Percentiles rank a stretch among this genome's conserved stretches.
Evolutionary conservation across 1,140 invertebrate genomes (phyloP).

Genomic region (Triops cancriformis): DNA sequence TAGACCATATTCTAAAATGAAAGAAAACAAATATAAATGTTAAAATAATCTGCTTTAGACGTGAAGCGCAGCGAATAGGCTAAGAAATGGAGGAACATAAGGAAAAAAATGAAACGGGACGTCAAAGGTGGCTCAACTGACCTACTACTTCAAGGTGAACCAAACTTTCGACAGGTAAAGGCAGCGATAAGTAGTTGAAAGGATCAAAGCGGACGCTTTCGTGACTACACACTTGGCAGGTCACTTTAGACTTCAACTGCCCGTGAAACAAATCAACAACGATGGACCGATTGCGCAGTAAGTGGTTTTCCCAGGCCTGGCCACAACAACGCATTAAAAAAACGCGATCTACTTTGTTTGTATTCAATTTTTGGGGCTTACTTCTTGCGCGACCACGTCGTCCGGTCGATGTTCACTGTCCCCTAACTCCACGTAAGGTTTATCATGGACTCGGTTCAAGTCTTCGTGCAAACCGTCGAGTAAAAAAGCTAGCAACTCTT

Average conservation of each 20-base stretch:
- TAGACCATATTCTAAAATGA: too few relatives aligned
- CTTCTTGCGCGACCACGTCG: slow-evolving; percentile 60
- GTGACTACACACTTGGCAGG: slow-evolving; percentile 65
- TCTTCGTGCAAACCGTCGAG: slow-evolving; percentile 84
- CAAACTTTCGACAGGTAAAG: slow-evolving; percentile 70
- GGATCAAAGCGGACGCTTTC: slow-evolving; percentile 80
- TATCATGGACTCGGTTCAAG: slow-evolving; percentile 61
- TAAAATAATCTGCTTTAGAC: too few relatives aligned
- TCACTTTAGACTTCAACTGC: slow-evolving; percentile 73
- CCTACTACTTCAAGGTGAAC: slow-evolving; percentile 62
- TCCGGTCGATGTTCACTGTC: slow-evolving; percentile 69
- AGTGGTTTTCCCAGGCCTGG: slow-evolving; percentile 71
- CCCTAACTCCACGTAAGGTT: slow-evolving; percentile 62
- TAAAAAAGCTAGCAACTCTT: slow-evolving; percentile 78
- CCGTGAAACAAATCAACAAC: slow-evolving; percentile 85
- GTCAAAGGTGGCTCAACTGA: slow-evolving; percentile 38
- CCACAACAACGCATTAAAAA: slow-evolving; percentile 21
- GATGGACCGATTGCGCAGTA: slow-evolving; percentile 67
- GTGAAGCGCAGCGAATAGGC: neutral
- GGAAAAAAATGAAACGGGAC: slow-evolving; percentile 26
- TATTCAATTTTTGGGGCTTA: slow-evolving; percentile 30
- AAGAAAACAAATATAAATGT: too few relatives aligned
- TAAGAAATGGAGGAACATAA: slow-evolving; percentile 13
- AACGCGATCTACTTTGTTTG: neutral
- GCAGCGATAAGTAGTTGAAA: slow-evolving; percentile 77